phyloP scores from a whole-genome alignment of 2,888 invertebrate genomes.

The Calephelis perditalis region DNA sequence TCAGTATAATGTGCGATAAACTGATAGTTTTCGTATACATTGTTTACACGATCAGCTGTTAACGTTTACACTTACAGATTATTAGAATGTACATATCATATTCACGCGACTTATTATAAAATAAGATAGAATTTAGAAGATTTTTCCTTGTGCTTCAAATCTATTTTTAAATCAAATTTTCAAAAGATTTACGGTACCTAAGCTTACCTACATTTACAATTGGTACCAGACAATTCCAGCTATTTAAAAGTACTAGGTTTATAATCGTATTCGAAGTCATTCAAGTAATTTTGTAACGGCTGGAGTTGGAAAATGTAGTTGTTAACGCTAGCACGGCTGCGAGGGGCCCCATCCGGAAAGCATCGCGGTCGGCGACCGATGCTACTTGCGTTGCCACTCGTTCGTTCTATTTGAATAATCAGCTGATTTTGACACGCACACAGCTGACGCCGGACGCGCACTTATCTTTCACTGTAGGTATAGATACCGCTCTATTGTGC shows the following conservation, averaged over 20 bases:
- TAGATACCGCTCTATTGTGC: constrained; percentile 16
- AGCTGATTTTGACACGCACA: constrained; percentile 78
- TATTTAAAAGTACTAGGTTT: too few relatives aligned
- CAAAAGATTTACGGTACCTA: too few relatives aligned
- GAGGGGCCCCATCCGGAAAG: constrained; percentile 37
- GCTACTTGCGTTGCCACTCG: constrained; percentile 56
- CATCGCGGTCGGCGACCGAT: constrained; percentile 61
- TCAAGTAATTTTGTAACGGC: neutral
- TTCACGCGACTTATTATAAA: too few relatives aligned
- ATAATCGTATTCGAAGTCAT: too few relatives aligned
- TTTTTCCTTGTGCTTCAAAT: too few relatives aligned
- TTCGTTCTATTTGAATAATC: constrained; percentile 77
- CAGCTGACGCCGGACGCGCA: constrained; percentile 70
- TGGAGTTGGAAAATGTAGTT: constrained; percentile 25
- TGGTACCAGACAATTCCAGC: too few relatives aligned
- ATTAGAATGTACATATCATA: neutral
- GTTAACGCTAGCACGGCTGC: constrained; percentile 34
- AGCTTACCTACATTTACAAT: too few relatives aligned
- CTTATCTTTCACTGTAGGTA: constrained; percentile 49
- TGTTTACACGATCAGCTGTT: constrained; percentile 77
- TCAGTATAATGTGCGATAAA: constrained; percentile 2
- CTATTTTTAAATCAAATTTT: too few relatives aligned
- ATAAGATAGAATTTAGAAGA: too few relatives aligned
- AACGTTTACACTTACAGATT: constrained; percentile 32
- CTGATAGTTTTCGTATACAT: constrained; percentile 30